Base-by-base conservation (phyloP, 2,113 vertebrate genomes). In the Myiagra hebetior region DNA sequence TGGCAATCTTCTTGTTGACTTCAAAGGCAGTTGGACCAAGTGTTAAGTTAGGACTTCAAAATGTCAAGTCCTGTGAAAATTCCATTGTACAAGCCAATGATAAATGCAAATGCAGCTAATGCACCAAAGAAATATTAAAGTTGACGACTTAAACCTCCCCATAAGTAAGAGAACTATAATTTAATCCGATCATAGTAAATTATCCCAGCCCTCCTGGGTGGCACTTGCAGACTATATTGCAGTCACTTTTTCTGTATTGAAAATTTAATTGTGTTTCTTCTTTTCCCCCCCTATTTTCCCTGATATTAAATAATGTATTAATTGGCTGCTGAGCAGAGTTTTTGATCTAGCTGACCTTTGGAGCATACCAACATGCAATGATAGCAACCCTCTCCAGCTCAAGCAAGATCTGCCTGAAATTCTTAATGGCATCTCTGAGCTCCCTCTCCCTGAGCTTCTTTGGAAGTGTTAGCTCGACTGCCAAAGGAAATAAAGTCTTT, bases 71-170 rank as follows among this genome's bases (percentile, higher is more conserved):
- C 63, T 94, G 37, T 70, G 82, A 90, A 91, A 94, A 85, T 85
- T 88, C 75, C 30, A 88, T 91, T 96, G 90, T 94, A 80, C 35
- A 47, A 94, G 53, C 23, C 74, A 96, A 90, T 69, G 84, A 91
- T 82, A 89, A 91, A 96, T 94, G 89, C 89, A 95, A 97, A 96
- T 96, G 55, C 69, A 96, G 70, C 77, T 88, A 94, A 93, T 94
- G 82, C 67, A 93, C 62, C 24, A 60, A 91, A 94, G 65, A 96
- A 89, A 95, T 90, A 90, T 69, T 75, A 73, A 67, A 64, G 26
- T 87, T 84, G 72, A 97, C 95, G 93, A 79, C 17, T 89, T 75
- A 77, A 92, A 78, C 22, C 37, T 91, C 76, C 60, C 63, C 12
- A 39, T 88, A 97, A 94, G 68, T 83, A 87, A 11, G 15, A 89